Conservation (phyloP, 2,113 vertebrate genomes). For the Elaphurus davidianus region DNA sequence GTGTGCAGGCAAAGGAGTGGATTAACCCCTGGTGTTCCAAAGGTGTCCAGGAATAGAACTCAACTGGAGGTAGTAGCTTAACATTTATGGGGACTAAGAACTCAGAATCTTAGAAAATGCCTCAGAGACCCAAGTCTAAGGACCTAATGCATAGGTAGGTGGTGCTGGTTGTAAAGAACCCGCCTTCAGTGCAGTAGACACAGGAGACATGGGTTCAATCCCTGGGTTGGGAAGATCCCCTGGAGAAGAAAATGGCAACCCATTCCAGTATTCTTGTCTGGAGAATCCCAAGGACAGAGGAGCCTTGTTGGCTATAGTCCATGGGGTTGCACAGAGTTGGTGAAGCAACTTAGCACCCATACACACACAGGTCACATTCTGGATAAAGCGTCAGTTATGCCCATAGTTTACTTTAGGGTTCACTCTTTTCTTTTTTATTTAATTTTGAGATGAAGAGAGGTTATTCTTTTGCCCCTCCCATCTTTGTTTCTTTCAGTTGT, state of each 20-base stretch:
- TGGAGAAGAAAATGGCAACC: not conserved
- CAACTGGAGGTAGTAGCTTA: not conserved
- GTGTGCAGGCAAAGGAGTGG: rapidly evolving
- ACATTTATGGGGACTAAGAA: not conserved
- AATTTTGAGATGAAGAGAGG: not conserved
- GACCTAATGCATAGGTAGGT: too few species aligned
- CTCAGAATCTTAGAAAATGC: not conserved
- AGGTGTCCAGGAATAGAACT: not conserved
- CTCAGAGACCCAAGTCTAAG: not conserved
- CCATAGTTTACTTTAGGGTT: not conserved
- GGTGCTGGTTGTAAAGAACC: not conserved
- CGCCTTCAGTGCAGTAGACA: not conserved
- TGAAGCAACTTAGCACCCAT: not conserved
- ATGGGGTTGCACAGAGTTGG: not conserved
- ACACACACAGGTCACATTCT: not conserved
- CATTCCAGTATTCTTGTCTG: not conserved
- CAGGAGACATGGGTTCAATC: not conserved
- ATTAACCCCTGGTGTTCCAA: not conserved
- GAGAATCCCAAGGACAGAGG: not conserved
- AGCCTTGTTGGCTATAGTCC: not conserved
- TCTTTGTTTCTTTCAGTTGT: not conserved
- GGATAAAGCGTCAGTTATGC: not conserved
- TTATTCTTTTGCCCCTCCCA: not conserved
- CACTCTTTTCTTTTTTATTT: not conserved
- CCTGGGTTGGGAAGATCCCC: not conserved